phyloP scores from a whole-genome alignment of 2,888 invertebrate species.

The Clepsis dumicolana region DNA sequence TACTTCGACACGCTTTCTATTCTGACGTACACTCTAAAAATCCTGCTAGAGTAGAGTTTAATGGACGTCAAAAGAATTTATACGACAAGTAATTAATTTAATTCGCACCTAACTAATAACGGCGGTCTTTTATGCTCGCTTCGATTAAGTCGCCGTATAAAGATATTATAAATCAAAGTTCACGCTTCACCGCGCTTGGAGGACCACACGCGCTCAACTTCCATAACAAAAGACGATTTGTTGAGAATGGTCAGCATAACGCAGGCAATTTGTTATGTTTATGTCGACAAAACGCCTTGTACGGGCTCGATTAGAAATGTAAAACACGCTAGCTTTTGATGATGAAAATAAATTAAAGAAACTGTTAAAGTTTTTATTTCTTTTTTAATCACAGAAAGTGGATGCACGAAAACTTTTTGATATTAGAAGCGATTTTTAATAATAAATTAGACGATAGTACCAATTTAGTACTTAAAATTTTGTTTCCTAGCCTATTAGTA shows the following conservation, averaged over 20 bases:
- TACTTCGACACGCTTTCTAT: constrained; percentile 13
- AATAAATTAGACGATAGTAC: too few species aligned
- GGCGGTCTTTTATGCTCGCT: constrained; percentile 23
- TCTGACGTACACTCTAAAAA: constrained; percentile 14
- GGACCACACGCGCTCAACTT: constrained; percentile 31
- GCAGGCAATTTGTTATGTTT: not conserved
- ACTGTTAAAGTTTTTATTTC: not conserved
- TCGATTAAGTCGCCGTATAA: constrained; percentile 38
- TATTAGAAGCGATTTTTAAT: too few species aligned
- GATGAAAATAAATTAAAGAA: constrained; percentile 1
- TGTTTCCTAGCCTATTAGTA: too few species aligned
- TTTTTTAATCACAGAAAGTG: not conserved
- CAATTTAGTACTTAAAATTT: too few species aligned
- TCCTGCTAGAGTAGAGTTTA: not conserved
- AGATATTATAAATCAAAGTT: constrained; percentile 41
- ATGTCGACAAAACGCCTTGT: not conserved
- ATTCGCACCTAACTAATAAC: constrained; percentile 37
- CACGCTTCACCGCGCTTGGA: constrained; percentile 33
- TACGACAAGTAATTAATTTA: constrained; percentile 38
- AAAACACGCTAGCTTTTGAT: not conserved
- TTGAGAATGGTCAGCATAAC: not conserved
- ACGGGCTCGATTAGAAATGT: not conserved
- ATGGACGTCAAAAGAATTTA: constrained; percentile 19
- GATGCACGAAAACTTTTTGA: not conserved
- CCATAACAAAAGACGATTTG: constrained; percentile 11